These are phyloP conservation scores for Pedionomus torquatus DNA, from an alignment of 2,113 vertebrate species.

Conservation along the genomic window DNA sequence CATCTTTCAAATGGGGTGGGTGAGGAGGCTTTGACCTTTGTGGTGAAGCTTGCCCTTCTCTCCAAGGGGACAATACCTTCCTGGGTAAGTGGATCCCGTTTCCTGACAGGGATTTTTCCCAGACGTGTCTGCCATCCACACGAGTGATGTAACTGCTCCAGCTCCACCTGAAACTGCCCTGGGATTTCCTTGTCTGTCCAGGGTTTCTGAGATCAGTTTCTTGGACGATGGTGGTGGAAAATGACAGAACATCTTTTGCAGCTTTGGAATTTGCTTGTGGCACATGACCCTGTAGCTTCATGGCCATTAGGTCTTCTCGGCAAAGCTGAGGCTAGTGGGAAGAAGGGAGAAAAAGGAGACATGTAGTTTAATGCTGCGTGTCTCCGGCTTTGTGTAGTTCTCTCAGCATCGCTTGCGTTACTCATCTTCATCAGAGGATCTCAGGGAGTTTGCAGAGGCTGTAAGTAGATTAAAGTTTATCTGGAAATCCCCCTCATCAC, in stretches of 20 bases:
- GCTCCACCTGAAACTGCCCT: background rate
- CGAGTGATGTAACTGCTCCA: accelerated
- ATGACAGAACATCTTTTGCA: background rate
- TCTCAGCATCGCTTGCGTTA: background rate
- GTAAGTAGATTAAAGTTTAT: slow-evolving; percentile 65
- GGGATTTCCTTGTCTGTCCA: background rate
- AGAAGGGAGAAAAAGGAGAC: background rate
- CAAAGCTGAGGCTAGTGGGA: background rate
- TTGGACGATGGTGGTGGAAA: background rate
- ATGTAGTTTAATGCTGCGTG: background rate
- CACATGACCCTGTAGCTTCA: background rate
- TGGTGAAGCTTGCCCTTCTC: background rate
- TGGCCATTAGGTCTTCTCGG: background rate
- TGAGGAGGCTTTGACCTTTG: background rate
- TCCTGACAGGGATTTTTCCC: background rate
- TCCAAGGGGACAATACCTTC: background rate
- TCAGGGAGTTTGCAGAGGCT: slow-evolving; percentile 14
- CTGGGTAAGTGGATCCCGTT: background rate
- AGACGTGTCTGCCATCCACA: accelerated
- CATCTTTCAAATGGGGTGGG: background rate
- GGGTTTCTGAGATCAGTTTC: background rate
- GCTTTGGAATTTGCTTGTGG: background rate
- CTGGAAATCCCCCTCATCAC: slow-evolving; percentile 42
- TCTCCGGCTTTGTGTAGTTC: background rate
- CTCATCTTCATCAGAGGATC: slow-evolving; percentile 46